These are phyloP conservation scores for Epizoanthus stellaris DNA, from an alignment of 92 coral and sea anemone genomes.

Conservation along the genomic window DNA sequence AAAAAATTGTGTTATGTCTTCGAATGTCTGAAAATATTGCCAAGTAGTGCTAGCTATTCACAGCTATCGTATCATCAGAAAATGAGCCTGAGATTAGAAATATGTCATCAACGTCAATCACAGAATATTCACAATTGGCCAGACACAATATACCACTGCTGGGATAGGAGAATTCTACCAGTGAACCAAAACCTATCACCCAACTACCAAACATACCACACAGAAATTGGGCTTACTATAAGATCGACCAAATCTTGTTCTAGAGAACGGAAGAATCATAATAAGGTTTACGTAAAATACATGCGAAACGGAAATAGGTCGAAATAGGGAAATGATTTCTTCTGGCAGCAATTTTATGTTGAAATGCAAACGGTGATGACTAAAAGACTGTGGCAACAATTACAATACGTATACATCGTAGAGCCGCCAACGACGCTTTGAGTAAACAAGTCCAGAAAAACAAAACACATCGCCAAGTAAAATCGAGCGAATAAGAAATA, in stretches of 20 bases:
- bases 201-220: neutral
- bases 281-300: neutral
- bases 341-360: slow-evolving; percentile 20
- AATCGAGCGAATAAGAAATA: neutral
- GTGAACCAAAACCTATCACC: slow-evolving; percentile 2
- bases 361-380: slow-evolving; percentile 32
- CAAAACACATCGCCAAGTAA: neutral
- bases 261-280: neutral
- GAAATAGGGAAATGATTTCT: neutral
- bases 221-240: neutral
- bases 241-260: neutral
- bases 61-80: neutral
- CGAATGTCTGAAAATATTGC: slow-evolving; percentile 19
- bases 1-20: neutral
- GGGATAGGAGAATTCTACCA: neutral
- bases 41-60: neutral
- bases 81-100: slow-evolving; percentile 14
- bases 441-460: slow-evolving; percentile 31
- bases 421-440: neutral
- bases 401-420: no score
- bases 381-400: neutral
- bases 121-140: neutral
- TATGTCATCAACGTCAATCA: slow-evolving; percentile 11
- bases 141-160: slow-evolving; percentile 32
- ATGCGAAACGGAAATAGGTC: slow-evolving; percentile 19